These are phyloP conservation scores for Leptoclinus maculatus DNA, from an alignment of 2,797 vertebrate species.

Conservation along the genomic window DNA sequence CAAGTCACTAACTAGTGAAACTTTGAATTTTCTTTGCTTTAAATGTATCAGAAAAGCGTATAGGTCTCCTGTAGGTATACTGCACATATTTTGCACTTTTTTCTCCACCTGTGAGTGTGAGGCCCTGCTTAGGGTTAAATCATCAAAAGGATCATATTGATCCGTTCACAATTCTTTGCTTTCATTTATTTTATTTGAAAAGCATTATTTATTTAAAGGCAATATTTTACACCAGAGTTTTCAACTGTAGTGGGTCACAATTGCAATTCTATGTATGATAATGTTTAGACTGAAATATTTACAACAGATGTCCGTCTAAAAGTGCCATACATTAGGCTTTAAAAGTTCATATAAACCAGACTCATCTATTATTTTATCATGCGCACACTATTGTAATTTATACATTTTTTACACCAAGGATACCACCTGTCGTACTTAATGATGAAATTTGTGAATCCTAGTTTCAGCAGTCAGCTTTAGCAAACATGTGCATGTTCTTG, in stretches of 20 bases:
- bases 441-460: neutral
- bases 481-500: conserved; percentile 1
- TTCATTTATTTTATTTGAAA: neutral
- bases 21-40: conserved; percentile 39
- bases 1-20: conserved; percentile 58
- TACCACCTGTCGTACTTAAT: conserved; percentile 9
- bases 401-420: neutral
- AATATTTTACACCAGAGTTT: neutral
- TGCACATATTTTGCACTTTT: conserved; percentile 8
- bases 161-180: neutral
- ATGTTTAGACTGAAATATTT: conserved; percentile 15
- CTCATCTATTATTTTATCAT: neutral
- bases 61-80: neutral
- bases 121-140: neutral
- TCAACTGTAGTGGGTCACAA: neutral
- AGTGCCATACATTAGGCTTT: neutral
- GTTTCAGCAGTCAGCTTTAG: conserved; percentile 6
- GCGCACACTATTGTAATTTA: neutral
- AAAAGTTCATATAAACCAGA: neutral
- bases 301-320: neutral
- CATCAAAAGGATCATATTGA: neutral
- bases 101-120: neutral
- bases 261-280: conserved; percentile 1
- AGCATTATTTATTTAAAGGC: neutral
- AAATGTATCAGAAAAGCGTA: neutral